Evolutionary conservation across 2,797 vertebrate genomes (phyloP).

Genomic region (Pseudocheirus occidentalis): DNA sequence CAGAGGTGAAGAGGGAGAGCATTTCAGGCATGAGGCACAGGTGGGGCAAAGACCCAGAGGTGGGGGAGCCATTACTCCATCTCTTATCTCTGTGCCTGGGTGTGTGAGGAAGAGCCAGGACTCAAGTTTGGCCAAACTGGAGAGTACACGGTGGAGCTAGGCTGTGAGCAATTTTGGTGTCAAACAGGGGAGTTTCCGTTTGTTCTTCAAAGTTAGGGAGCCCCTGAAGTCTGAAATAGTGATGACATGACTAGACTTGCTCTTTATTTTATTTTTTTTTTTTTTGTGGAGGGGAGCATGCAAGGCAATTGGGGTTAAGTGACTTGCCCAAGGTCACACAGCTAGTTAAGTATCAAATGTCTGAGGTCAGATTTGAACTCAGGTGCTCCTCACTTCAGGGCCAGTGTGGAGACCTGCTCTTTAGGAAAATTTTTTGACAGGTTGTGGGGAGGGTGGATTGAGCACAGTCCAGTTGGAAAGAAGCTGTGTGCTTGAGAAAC

Average conservation of each 20-base stretch:
- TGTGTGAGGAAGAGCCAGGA: no score
- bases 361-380: no score
- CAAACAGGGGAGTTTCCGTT: not conserved
- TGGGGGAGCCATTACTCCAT: not conserved
- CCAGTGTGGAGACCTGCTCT: not conserved
- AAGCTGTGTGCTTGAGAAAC: rapidly evolving
- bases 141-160: not conserved
- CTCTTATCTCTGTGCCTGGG: no score
- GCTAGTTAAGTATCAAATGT: no score
- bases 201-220: not conserved
- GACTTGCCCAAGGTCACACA: no score
- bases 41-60: no score
- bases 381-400: no score
- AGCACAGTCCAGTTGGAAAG: not conserved
- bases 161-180: not conserved
- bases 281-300: no score
- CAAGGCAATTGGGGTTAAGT: no score
- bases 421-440: not conserved
- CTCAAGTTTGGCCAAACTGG: no score
- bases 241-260: not conserved
- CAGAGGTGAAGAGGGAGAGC: not conserved
- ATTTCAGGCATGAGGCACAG: no score
- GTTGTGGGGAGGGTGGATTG: not conserved
- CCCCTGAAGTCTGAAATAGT: not conserved
- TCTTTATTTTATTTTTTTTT: not conserved